Conservation (phyloP, 2,113 vertebrate genomes). For the Neolamprologus ventralis region DNA sequence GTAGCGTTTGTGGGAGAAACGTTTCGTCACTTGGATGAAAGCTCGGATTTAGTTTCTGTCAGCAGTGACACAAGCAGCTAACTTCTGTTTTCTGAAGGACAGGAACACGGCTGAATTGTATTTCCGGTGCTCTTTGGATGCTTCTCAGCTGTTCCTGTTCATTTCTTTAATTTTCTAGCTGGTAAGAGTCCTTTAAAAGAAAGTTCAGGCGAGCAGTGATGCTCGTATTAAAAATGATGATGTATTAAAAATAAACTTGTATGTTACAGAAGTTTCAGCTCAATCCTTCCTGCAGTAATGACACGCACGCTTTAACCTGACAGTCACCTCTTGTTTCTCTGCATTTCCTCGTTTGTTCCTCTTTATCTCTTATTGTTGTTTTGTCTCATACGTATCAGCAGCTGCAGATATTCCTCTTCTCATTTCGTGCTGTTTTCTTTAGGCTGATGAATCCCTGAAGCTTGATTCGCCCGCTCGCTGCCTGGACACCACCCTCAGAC, state of each 20-base stretch:
- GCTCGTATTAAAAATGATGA: too few species aligned
- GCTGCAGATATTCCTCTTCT: background rate
- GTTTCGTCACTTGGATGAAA: background rate
- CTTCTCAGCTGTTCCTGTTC: background rate
- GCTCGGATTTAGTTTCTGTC: background rate
- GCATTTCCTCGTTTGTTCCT: background rate
- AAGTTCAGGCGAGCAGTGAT: background rate
- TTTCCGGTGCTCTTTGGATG: too few species aligned
- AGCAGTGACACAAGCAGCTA: background rate
- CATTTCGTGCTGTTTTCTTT: background rate
- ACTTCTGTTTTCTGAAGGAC: fast-evolving
- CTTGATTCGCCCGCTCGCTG: too few species aligned
- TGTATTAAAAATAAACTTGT: background rate
- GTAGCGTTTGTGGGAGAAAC: background rate
- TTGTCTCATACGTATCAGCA: background rate
- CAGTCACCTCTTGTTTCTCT: background rate
- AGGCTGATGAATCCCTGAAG: background rate
- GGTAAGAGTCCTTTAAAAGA: background rate
- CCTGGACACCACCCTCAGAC: background rate
- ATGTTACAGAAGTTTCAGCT: too few species aligned
- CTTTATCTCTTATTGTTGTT: background rate
- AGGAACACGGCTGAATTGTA: background rate
- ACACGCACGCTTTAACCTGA: background rate
- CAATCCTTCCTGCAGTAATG: background rate
- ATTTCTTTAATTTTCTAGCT: background rate